Evolutionary conservation across 2,888 invertebrate species (phyloP), one percentile per base, ranked within the genome.

Genomic region (Aphodius sticticus): DNA sequence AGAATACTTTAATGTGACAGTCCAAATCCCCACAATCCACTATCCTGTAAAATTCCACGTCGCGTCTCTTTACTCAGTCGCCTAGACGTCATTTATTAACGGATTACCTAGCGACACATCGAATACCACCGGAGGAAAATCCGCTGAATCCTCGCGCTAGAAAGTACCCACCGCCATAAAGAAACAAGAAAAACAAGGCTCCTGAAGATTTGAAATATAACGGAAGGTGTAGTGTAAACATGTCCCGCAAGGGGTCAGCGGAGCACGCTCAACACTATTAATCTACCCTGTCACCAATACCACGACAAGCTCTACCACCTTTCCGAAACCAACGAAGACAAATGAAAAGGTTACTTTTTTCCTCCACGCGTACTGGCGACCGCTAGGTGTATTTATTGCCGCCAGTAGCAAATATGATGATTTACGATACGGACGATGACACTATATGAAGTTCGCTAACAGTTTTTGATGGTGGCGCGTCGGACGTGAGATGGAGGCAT

Each of bases 341-440:
- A 53, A 53, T 53, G 53, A 53, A 53, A 53, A 53, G 53, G 53
- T 53, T 53, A 53, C 53, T 53, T 53, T 53, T 36, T 74, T 74
- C 4, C 74, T 7, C 70, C 7, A 9, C 5, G 37, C 74, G 74
- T 26, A 37, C 74, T 3, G 26, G 26, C 26, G 26, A 53, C 53
- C 53, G 70, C 16, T 5, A 36, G 37, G 74, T 74, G 35, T 74
- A 37, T 74, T 74, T 74, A 74, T 74, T 14, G 26, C 26, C 36
- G 74, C 9, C 70, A 16, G 35, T 74, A 16, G 74, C 36, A 74
- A 26, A 74, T 74, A n/a, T 26, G n/a, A 74, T 74, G 74, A 26
- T 35, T 74, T 74, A 36, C 37, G 37, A n/a, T 16, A 7, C n/a
- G 74, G 74, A n/a, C 12, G 74, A 74, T 26, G 74, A 36, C 37